phyloP scores from a whole-genome alignment of 2,797 vertebrate species.

The Melopsittacus undulatus region DNA sequence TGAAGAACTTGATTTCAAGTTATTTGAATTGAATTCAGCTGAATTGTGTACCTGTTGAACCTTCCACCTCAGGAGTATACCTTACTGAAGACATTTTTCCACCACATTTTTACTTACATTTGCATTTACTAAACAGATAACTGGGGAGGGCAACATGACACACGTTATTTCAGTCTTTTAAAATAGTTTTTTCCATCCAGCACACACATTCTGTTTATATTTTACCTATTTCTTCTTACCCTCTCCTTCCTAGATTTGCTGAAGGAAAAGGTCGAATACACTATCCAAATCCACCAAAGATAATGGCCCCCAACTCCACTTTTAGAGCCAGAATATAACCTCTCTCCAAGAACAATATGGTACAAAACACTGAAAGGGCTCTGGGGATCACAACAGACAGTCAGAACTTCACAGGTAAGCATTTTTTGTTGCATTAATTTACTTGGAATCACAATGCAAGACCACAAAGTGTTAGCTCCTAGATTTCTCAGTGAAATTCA shows the following conservation, averaged over 20 bases:
- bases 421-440: not conserved
- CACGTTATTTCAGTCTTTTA: not conserved
- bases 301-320: slow-evolving; percentile 66
- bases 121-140: not conserved
- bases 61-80: not conserved
- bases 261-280: slow-evolving; percentile 69
- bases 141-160: fast-evolving
- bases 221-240: not conserved
- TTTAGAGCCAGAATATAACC: slow-evolving; percentile 65
- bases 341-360: slow-evolving; percentile 75
- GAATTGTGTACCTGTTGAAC: not conserved
- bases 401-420: slow-evolving; percentile 79
- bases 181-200: not conserved
- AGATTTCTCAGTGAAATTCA: not conserved
- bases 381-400: slow-evolving; percentile 81
- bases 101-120: not conserved
- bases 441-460: not conserved
- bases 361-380: slow-evolving; percentile 76
- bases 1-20: not conserved
- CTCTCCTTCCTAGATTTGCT: slow-evolving; percentile 72
- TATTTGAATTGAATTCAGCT: not conserved
- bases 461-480: not conserved
- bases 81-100: not conserved
- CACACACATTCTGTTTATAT: not conserved
- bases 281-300: slow-evolving; percentile 77